Conservation (phyloP, 2,888 invertebrate species). For the Dasypogon diadema region DNA sequence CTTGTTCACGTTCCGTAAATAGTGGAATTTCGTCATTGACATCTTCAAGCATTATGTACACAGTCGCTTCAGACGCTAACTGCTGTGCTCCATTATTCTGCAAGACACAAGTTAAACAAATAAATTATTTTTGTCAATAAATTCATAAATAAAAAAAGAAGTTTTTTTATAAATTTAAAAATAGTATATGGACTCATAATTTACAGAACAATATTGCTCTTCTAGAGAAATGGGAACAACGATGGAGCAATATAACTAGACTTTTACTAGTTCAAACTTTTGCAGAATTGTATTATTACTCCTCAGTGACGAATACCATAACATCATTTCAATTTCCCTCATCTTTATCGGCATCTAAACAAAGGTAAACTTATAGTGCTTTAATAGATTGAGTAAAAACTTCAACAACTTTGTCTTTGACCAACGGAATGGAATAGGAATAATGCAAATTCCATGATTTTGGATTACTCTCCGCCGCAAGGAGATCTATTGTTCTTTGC, state of each 20-base stretch:
- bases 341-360: too few species aligned
- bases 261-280: too few species aligned
- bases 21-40: constrained; percentile 97
- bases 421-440: background rate
- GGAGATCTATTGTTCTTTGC: constrained; percentile 11
- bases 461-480: constrained; percentile 6
- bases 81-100: constrained; percentile 97
- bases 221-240: too few species aligned
- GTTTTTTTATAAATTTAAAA: too few species aligned
- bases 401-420: constrained; percentile 1
- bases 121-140: too few species aligned
- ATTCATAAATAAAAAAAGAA: too few species aligned
- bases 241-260: too few species aligned
- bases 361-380: too few species aligned
- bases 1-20: constrained; percentile 95
- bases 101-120: too few species aligned
- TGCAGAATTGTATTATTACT: background rate
- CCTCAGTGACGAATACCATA: background rate
- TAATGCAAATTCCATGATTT: constrained; percentile 45
- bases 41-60: constrained; percentile 93
- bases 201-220: too few species aligned
- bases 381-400: background rate
- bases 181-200: too few species aligned
- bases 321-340: too few species aligned
- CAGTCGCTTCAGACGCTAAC: constrained; percentile 93